phyloP scores from a whole-genome alignment of 2,888 invertebrate genomes.

The Drosophila picticornis region DNA sequence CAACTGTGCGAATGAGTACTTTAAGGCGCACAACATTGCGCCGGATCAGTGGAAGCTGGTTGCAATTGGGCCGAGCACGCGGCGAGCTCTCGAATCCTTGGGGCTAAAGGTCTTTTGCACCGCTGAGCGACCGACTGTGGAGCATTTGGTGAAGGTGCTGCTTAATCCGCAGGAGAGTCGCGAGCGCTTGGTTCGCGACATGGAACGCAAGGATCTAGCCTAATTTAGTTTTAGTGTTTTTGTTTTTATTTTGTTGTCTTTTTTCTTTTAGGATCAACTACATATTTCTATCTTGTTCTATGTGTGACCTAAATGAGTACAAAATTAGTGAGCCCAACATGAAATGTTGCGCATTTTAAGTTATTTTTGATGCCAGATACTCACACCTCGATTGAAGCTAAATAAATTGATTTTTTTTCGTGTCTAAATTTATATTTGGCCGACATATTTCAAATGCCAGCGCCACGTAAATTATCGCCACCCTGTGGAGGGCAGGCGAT shows the following conservation, averaged over 20 bases:
- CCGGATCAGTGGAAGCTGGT: constrained; percentile 85
- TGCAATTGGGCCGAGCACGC: constrained; percentile 87
- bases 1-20: constrained; percentile 85
- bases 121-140: constrained; percentile 86
- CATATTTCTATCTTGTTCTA: constrained; percentile 16
- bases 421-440: constrained; percentile 54
- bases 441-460: constrained; percentile 40
- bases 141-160: constrained; percentile 86
- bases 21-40: constrained; percentile 82
- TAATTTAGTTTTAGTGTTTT: constrained; percentile 21
- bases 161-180: constrained; percentile 83
- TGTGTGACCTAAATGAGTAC: constrained; percentile 64
- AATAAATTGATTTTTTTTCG: constrained; percentile 41
- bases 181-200: constrained; percentile 55
- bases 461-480: constrained; percentile 12
- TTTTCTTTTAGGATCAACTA: constrained; percentile 10
- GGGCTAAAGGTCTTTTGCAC: constrained; percentile 85
- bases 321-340: constrained; percentile 65
- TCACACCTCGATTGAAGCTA: constrained; percentile 53
- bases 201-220: constrained; percentile 43
- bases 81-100: constrained; percentile 85
- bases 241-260: constrained; percentile 1
- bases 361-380: constrained; percentile 51
- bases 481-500: constrained; percentile 4
- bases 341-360: constrained; percentile 52